Conservation (phyloP, 2,113 vertebrate species). For the Mixornis gularis region DNA sequence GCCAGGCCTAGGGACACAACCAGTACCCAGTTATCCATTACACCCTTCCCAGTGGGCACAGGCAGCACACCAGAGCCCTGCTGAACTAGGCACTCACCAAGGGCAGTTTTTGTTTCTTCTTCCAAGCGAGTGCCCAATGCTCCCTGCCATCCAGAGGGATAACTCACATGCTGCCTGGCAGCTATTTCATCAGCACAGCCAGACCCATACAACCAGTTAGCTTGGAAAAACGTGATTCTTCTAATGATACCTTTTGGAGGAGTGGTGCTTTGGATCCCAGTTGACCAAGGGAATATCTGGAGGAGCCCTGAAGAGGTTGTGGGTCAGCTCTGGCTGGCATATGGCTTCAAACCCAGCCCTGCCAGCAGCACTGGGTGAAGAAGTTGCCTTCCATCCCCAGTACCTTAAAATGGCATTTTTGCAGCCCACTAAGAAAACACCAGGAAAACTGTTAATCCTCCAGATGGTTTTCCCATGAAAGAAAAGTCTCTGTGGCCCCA, state of each 20-base stretch:
- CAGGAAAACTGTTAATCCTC: neutral
- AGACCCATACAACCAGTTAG: conserved; percentile 59
- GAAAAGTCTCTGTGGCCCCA: neutral
- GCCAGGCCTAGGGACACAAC: neutral
- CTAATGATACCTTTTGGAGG: conserved; percentile 53
- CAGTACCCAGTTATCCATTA: neutral
- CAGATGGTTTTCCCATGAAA: neutral
- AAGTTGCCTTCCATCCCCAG: neutral
- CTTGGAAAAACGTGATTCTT: conserved; percentile 52
- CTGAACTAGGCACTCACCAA: neutral
- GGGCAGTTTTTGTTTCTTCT: neutral
- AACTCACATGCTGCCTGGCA: neutral
- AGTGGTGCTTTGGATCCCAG: neutral
- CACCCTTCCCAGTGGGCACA: neutral
- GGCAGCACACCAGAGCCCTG: neutral
- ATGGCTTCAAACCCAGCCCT: neutral
- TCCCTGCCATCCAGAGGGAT: conserved; percentile 38
- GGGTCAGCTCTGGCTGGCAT: neutral
- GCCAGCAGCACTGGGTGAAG: neutral
- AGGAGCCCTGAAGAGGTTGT: neutral
- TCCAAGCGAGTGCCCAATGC: neutral
- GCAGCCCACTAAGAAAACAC: neutral
- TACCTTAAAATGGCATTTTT: rapidly evolving
- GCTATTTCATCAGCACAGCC: conserved; percentile 29
- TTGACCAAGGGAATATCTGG: neutral